phyloP scores from a whole-genome alignment of 35 echinoderm and acorn worm genomes.

The Lytechinus pictus region DNA sequence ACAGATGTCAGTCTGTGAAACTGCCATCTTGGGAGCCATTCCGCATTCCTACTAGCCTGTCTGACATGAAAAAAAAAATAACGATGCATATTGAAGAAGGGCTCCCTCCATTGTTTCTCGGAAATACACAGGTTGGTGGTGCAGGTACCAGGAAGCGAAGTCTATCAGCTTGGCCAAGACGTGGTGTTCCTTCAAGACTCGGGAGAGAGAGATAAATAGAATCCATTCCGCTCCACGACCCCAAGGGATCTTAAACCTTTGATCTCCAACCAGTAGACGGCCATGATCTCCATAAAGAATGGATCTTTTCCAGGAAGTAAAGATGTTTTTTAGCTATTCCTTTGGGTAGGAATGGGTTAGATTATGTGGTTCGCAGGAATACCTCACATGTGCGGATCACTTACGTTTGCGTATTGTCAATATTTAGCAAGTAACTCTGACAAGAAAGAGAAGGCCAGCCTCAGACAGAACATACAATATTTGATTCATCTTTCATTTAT shows the following conservation, averaged over 20 bases:
- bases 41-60: background rate
- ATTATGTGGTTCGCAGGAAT: too few relatives aligned
- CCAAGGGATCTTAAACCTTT: background rate
- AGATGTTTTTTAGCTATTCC: background rate
- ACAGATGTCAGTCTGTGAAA: background rate
- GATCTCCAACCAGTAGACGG: background rate
- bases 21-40: constrained; percentile 1
- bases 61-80: background rate
- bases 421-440: background rate
- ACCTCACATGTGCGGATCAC: background rate
- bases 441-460: background rate
- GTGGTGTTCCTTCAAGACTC: too few relatives aligned
- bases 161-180: too few relatives aligned
- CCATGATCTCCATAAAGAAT: background rate
- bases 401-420: background rate
- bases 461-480: background rate
- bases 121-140: background rate
- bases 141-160: background rate
- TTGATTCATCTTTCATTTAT: background rate
- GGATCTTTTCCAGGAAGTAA: background rate
- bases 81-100: background rate
- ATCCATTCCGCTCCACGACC: background rate
- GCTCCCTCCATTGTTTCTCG: background rate
- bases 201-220: background rate
- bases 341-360: background rate